These are phyloP conservation scores for Tanytarsus gracilentus DNA, from an alignment of 2,888 invertebrate genomes.

Conservation along the genomic window DNA sequence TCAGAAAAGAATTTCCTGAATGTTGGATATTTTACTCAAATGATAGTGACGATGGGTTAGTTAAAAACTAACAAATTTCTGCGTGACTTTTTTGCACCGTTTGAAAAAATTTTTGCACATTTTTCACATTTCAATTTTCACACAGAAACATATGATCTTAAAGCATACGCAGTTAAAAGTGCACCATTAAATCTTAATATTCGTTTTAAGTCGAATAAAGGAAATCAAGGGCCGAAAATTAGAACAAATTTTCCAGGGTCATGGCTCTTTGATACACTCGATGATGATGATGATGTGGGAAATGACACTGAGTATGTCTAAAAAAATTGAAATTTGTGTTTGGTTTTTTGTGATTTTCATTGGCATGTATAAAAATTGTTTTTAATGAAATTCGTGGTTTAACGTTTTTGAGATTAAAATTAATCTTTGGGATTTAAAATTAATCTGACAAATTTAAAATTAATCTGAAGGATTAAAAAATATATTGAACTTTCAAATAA, in stretches of 20 bases:
- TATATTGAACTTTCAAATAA: too few relatives aligned
- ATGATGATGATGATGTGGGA: too few relatives aligned
- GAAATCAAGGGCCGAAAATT: slow-evolving; percentile 35
- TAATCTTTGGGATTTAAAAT: too few relatives aligned
- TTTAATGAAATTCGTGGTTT: too few relatives aligned
- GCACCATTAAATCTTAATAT: too few relatives aligned
- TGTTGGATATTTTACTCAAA: slow-evolving; percentile 55
- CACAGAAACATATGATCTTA: too few relatives aligned
- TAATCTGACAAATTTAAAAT: too few relatives aligned
- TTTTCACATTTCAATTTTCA: not conserved
- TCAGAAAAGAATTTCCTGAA: slow-evolving; percentile 55
- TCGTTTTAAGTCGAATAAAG: not conserved
- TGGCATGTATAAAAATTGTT: too few relatives aligned
- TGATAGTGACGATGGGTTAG: slow-evolving; percentile 36
- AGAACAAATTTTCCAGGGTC: slow-evolving; percentile 57
- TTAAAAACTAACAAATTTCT: not conserved
- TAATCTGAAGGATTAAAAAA: too few relatives aligned
- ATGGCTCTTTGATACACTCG: slow-evolving; percentile 50
- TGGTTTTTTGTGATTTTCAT: too few relatives aligned
- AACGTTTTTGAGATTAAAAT: too few relatives aligned
- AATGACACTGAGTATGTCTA: not conserved
- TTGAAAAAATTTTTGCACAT: not conserved
- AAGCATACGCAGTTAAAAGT: too few relatives aligned
- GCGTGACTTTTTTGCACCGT: not conserved
- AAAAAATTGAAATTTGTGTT: not conserved